Evolutionary conservation across 2,888 invertebrate species (phyloP), one percentile per base, ranked within the genome.

Genomic region (Mycalesis mineus): DNA sequence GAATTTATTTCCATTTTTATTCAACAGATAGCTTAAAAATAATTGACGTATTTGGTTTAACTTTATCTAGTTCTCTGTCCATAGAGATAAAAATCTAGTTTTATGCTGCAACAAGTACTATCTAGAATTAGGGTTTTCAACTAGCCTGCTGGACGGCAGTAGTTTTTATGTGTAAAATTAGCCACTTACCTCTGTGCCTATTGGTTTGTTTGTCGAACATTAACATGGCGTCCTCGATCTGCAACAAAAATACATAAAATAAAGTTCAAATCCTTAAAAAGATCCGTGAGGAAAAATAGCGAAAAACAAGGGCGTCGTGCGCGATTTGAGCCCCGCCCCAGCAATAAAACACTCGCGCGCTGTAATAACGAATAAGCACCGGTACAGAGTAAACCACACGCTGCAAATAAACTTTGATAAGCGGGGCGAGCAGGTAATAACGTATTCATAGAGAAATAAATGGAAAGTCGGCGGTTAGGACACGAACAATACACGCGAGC

Each of bases 201-300:
- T 99, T 99, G 84, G 99, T 99, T 90, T 98, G 98, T 94, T 99
- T 99, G 92, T 99, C 99, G 91, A 99, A 99, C 99, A 99, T 99
- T 87, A 99, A 94, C 99, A 99, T 99, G 77, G 99, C 98, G 88
- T 98, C 98, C 91, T 98, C 98, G 87, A 98, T 98, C 98, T 98
- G 95, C 64, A 96, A 96, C 87, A 90, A 91, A 82, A 84, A 82
- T 65, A 77, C 69, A 83, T 74, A 77, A 74, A 77, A 76, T 84
- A 78, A 82, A 81, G 70, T 80, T 80, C 69, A 81, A 82, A 84
- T 78, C 69, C 76, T 74, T 63, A 55, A 71, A 82, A 82, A 77
- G 73, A 80, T 74, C 67, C 67, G 72, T 65, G 71, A 77, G 77
- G 80, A 75, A 80, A 78, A 82, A 83, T 80, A 75, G 77, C 64